phyloP scores from a whole-genome alignment of 2,888 invertebrate species.

The Platycheirus rosarum region DNA sequence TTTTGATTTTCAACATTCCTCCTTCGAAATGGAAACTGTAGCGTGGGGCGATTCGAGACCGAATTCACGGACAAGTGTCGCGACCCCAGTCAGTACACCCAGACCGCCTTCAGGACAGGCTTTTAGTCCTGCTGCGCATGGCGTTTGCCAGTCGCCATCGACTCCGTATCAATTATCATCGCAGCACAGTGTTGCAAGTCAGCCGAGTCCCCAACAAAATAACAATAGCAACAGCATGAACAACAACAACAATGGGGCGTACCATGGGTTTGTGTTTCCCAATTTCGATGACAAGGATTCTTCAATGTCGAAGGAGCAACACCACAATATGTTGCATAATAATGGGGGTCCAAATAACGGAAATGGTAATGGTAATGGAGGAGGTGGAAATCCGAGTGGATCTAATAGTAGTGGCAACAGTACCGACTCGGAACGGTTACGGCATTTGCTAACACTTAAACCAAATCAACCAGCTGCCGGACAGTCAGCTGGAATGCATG shows the following conservation, averaged over 20 bases:
- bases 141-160: constrained; percentile 83
- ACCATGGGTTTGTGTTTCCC: constrained; percentile 75
- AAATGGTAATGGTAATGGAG: constrained; percentile 81
- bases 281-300: constrained; percentile 76
- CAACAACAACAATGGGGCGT: constrained; percentile 74
- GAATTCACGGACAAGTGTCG: constrained; percentile 86
- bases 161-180: constrained; percentile 83
- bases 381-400: constrained; percentile 55
- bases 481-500: constrained; percentile 75
- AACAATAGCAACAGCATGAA: constrained; percentile 75
- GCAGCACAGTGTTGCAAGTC: constrained; percentile 80
- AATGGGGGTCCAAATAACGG: constrained; percentile 80
- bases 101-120: constrained; percentile 86
- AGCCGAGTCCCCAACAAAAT: constrained; percentile 84
- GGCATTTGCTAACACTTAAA: constrained; percentile 83
- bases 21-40: constrained; percentile 84
- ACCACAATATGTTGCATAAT: constrained; percentile 69
- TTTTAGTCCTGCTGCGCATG: constrained; percentile 83
- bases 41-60: constrained; percentile 84
- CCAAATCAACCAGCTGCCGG: constrained; percentile 76
- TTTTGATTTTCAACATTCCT: constrained; percentile 86
- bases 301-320: constrained; percentile 73
- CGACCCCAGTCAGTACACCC: constrained; percentile 85
- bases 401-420: constrained; percentile 78
- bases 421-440: constrained; percentile 83